Percentiles rank a stretch among this genome's conserved stretches.
Conservation (phyloP, 1,140 invertebrate genomes). For the Drosophila littoralis region DNA sequence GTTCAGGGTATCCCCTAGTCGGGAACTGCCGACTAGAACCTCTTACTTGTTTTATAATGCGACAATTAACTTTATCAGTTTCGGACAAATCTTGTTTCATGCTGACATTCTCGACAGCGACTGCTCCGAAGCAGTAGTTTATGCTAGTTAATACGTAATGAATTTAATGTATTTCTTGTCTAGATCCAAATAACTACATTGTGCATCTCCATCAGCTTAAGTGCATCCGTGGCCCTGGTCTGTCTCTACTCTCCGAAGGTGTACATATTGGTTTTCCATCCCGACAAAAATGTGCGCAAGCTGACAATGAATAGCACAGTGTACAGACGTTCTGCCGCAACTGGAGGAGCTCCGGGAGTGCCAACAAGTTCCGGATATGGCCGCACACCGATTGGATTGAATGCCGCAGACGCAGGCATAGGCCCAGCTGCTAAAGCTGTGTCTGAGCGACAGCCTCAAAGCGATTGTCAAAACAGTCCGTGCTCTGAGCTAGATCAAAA, state of each 20-base stretch:
- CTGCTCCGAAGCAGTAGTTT: too few relatives aligned
- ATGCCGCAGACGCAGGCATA: neutral
- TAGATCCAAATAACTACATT: constrained; percentile 91
- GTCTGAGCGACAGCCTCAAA: constrained; percentile 33
- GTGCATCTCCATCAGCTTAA: constrained; percentile 92
- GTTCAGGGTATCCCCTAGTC: too few relatives aligned
- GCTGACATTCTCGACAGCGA: too few relatives aligned
- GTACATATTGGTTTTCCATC: constrained; percentile 91
- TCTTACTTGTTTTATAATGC: too few relatives aligned
- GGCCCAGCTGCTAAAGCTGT: constrained; percentile 4
- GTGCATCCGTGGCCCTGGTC: constrained; percentile 90
- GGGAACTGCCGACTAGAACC: too few relatives aligned
- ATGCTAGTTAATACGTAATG: too few relatives aligned
- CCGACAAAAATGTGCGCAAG: constrained; percentile 90
- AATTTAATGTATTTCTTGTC: constrained; percentile 18
- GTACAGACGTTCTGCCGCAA: constrained; percentile 80
- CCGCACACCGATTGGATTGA: constrained; percentile 44
- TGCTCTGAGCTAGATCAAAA: constrained; percentile 16
- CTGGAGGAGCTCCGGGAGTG: constrained; percentile 44
- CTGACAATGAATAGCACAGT: constrained; percentile 85
- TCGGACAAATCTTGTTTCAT: too few relatives aligned
- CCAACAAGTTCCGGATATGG: constrained; percentile 56
- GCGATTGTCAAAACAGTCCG: constrained; percentile 36
- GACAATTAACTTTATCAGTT: too few relatives aligned
- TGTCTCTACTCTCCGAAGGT: constrained; percentile 93